Evolutionary conservation across 37 sponge, comb jelly and placozoan species (phyloP).

Genomic region (Lycopodina hypogea): DNA sequence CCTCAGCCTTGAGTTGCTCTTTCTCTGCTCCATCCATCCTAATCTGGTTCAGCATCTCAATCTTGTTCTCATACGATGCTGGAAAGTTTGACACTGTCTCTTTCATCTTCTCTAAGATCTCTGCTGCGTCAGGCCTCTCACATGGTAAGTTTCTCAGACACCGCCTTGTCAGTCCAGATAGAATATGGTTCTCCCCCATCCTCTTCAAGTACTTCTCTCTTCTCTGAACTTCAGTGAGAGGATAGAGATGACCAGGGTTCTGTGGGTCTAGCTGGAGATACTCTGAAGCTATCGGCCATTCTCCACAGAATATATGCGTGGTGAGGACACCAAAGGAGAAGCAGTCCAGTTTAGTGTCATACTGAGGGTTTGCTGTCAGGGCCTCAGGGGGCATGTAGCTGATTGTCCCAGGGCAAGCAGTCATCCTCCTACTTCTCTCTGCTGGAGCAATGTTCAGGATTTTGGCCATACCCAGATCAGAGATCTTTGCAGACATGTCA

Average conservation of each 20-base stretch:
- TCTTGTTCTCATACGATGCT: conserved; percentile 22
- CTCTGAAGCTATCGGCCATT: conserved; percentile 56
- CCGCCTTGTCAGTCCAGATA: conserved; percentile 18
- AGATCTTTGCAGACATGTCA: conserved; percentile 50
- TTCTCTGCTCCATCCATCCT: conserved; percentile 20
- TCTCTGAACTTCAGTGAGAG: conserved; percentile 47
- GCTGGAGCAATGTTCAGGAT: conserved; percentile 48
- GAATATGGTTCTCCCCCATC: conserved; percentile 21
- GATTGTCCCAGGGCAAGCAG: conserved; percentile 49
- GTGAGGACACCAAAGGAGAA: conserved; percentile 64
- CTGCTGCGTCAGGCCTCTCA: conserved; percentile 17
- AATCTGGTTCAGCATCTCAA: conserved; percentile 43
- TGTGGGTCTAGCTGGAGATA: conserved; percentile 49
- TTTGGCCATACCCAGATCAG: conserved; percentile 64
- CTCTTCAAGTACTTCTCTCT: conserved; percentile 34
- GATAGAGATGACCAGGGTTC: conserved; percentile 35
- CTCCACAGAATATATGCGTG: conserved; percentile 57
- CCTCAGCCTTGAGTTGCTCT: conserved; percentile 7
- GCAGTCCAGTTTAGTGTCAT: conserved; percentile 50
- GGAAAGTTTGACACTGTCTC: conserved; percentile 12
- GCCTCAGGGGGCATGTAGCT: conserved; percentile 74
- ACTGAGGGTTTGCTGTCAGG: conserved; percentile 30
- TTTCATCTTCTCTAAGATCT: conserved; percentile 22
- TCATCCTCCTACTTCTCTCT: conserved; percentile 23
- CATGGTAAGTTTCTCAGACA: conserved; percentile 32